Conservation (phyloP, 2,888 invertebrate genomes). For the Yponomeuta plumbellus region DNA sequence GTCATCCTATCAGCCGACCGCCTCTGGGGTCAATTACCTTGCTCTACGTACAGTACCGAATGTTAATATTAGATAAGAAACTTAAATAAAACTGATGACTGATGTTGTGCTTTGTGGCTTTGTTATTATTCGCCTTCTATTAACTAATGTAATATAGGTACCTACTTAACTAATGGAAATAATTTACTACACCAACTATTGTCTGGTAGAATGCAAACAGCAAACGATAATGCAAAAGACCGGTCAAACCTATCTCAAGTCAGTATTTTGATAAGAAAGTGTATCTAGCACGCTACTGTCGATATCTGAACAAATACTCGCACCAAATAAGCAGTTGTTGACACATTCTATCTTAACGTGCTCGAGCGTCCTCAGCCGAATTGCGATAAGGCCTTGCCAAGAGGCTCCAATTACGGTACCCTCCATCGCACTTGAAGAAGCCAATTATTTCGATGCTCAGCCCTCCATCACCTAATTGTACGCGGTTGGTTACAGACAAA, state of each 20-base stretch:
- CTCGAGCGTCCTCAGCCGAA: neutral
- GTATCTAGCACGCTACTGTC: neutral
- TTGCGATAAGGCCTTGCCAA: neutral
- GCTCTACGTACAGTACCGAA: neutral
- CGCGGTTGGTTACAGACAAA: conserved; percentile 20
- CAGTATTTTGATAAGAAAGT: neutral
- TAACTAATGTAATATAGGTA: neutral
- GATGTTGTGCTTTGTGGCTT: neutral
- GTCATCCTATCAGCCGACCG: conserved; percentile 38
- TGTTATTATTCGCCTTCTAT: neutral
- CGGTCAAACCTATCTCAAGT: neutral
- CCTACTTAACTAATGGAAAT: too few relatives aligned
- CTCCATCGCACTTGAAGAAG: conserved; percentile 1
- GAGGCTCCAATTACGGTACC: neutral
- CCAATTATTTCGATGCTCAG: conserved; percentile 1
- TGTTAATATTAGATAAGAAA: neutral
- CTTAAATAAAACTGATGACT: neutral
- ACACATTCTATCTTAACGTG: neutral
- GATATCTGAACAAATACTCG: neutral
- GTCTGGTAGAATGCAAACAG: too few relatives aligned
- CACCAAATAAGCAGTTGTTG: conserved; percentile 1
- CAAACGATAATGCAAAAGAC: neutral
- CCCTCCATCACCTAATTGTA: neutral
- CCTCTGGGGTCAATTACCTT: conserved; percentile 63
- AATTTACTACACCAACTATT: too few relatives aligned